phyloP scores from a whole-genome alignment of 2,113 vertebrate genomes.

The Microtus oregoni region DNA sequence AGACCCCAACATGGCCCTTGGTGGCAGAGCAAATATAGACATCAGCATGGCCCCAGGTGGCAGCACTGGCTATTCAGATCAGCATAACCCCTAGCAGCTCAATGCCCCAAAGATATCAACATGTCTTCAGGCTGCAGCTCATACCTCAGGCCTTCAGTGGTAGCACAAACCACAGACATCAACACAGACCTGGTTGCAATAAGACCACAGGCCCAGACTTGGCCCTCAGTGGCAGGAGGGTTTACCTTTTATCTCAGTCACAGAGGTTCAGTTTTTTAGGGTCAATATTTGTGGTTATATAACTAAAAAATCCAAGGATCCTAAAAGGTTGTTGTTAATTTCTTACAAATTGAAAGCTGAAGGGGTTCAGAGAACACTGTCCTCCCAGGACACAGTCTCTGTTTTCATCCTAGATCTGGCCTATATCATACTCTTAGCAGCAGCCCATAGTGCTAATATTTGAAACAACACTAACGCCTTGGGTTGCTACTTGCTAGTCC shows the following conservation, averaged over 20 bases:
- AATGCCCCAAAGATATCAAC: background rate
- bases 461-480: background rate
- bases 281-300: background rate
- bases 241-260: background rate
- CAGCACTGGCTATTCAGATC: background rate
- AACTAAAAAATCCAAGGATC: slow-evolving; percentile 5
- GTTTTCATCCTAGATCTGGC: background rate
- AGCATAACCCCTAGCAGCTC: background rate
- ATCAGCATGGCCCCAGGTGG: background rate
- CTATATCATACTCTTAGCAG: background rate
- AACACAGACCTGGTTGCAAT: background rate
- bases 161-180: background rate
- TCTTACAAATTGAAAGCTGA: background rate
- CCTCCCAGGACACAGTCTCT: background rate
- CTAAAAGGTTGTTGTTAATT: background rate
- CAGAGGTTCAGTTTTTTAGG: background rate
- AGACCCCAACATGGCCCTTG: background rate
- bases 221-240: background rate
- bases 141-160: background rate
- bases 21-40: background rate
- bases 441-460: background rate
- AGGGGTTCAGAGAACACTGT: background rate
- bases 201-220: background rate
- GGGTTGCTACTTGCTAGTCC: background rate
- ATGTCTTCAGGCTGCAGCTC: background rate